Conservation (phyloP, 1,140 invertebrate species). For the Camponotus floridanus region DNA sequence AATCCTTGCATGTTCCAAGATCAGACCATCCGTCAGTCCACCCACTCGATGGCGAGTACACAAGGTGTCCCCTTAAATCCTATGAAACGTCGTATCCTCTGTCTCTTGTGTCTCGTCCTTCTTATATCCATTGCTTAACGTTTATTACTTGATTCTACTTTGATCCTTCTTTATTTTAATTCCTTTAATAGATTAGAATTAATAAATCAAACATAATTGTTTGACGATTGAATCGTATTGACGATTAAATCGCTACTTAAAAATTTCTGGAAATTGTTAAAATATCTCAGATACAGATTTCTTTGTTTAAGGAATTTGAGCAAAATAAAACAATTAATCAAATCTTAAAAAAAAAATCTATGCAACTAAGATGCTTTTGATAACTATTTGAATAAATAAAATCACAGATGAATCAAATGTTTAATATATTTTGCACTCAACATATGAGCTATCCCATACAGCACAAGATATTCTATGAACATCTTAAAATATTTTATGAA, state of each 20-base stretch:
- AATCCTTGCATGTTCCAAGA: slow-evolving; percentile 65
- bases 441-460: too few species aligned
- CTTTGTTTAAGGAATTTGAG: background rate
- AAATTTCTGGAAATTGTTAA: too few species aligned
- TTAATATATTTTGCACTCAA: background rate
- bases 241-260: background rate
- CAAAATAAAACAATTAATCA: background rate
- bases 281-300: background rate
- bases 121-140: background rate
- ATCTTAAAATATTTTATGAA: too few species aligned
- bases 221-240: too few species aligned
- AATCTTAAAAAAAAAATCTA: background rate
- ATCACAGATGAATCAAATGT: background rate
- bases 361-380: background rate
- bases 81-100: slow-evolving; percentile 48
- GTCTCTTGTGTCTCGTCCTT: background rate
- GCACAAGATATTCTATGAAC: too few species aligned
- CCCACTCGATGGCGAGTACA: slow-evolving; percentile 84
- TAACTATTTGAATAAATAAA: background rate
- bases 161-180: too few species aligned
- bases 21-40: slow-evolving; percentile 73
- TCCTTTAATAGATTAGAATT: background rate
- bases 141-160: background rate
- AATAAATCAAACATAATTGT: background rate
- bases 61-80: slow-evolving; percentile 78